Conservation (phyloP, 2,888 invertebrate species). For the Digitonthophagus gazella region DNA sequence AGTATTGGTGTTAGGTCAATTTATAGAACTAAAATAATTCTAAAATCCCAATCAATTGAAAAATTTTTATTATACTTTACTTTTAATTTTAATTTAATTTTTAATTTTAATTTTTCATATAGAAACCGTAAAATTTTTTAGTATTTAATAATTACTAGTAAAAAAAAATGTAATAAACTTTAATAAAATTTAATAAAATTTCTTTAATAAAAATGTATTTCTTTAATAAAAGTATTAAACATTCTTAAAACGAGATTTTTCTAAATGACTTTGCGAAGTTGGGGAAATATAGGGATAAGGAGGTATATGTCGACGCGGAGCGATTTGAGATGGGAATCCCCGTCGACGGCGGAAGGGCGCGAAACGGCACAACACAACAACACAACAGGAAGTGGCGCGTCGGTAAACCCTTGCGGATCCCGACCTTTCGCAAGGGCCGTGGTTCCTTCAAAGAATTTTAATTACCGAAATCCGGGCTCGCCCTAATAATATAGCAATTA, state of each 20-base stretch:
- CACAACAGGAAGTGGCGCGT: neutral
- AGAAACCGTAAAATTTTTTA: too few relatives aligned
- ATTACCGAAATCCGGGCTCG: constrained; percentile 18
- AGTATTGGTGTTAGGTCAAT: too few relatives aligned
- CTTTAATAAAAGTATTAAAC: neutral
- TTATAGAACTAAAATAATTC: too few relatives aligned
- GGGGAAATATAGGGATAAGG: neutral
- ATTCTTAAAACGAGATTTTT: neutral
- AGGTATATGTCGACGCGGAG: neutral
- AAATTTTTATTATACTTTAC: too few relatives aligned
- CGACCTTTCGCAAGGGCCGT: constrained; percentile 18
- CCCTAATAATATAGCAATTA: constrained; percentile 36
- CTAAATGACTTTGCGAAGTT: neutral
- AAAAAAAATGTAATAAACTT: too few relatives aligned
- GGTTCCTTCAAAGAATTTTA: constrained; percentile 7
- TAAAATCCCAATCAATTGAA: too few relatives aligned
- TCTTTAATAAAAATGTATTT: neutral
- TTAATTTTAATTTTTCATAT: too few relatives aligned
- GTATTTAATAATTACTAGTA: too few relatives aligned
- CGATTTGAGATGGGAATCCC: neutral
- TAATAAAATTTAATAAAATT: neutral
- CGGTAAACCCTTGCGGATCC: constrained; percentile 7
- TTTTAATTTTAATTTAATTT: too few relatives aligned
- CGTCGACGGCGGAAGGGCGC: neutral
- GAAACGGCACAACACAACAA: constrained; percentile 15